These are phyloP conservation scores for Microctonus hyperodae DNA, from an alignment of 2,888 invertebrate species.

Conservation along the genomic window DNA sequence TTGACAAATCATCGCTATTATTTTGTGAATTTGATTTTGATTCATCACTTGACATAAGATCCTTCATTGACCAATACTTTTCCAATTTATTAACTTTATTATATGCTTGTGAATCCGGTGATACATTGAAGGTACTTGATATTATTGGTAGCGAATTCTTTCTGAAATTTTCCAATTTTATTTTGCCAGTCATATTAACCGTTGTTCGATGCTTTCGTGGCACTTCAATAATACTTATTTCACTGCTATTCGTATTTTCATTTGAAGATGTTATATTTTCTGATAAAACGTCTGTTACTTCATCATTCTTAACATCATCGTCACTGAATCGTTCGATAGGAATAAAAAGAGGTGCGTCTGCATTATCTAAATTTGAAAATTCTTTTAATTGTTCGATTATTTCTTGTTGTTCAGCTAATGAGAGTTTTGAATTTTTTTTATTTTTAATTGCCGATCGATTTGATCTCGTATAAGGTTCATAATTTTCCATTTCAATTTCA, in stretches of 20 bases:
- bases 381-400: constrained; percentile 58
- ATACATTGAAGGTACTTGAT: constrained; percentile 44
- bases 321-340: constrained; percentile 38
- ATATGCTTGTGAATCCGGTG: constrained; percentile 34
- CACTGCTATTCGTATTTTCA: not conserved
- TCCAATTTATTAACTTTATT: constrained; percentile 49
- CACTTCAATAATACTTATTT: not conserved
- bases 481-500: constrained; percentile 33
- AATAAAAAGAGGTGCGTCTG: constrained; percentile 50
- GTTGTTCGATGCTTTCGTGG: constrained; percentile 9
- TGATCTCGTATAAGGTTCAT: not conserved
- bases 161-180: constrained; percentile 48
- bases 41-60: constrained; percentile 47
- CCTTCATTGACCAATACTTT: constrained; percentile 56
- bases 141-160: constrained; percentile 51
- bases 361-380: constrained; percentile 56
- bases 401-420: constrained; percentile 52
- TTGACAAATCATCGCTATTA: constrained; percentile 38
- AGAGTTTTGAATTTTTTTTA: constrained; percentile 47
- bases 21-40: constrained; percentile 34
- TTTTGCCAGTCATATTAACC: constrained; percentile 35
- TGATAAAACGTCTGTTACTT: not conserved
- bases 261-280: not conserved
- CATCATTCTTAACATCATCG: constrained; percentile 19
- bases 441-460: constrained; percentile 29